Conservation (phyloP, 2,888 invertebrate genomes). For the Hypsopygia costalis region DNA sequence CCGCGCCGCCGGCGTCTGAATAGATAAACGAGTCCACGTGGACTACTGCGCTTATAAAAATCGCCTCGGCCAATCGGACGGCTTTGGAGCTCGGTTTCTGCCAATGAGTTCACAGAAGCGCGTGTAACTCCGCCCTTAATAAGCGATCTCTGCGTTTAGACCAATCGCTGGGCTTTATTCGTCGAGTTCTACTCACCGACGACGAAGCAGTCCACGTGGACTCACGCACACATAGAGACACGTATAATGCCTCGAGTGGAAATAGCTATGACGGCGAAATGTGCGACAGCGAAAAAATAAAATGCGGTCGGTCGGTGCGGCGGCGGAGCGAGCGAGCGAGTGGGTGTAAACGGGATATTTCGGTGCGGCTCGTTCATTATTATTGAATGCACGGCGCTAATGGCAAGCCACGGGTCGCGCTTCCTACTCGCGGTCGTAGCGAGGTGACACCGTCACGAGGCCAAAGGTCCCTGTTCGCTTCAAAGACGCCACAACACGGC, state of each 20-base stretch:
- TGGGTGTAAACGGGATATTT: slow-evolving; percentile 80
- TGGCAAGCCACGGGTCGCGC: slow-evolving; percentile 45
- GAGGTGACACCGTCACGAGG: not conserved
- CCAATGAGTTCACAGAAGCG: slow-evolving; percentile 53
- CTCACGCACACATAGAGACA: slow-evolving; percentile 64
- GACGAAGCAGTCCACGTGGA: slow-evolving; percentile 76
- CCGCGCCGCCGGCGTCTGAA: slow-evolving; percentile 81
- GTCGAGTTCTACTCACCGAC: slow-evolving; percentile 65
- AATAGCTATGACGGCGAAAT: slow-evolving; percentile 82
- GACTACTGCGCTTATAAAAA: slow-evolving; percentile 79
- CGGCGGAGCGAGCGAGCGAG: slow-evolving; percentile 64
- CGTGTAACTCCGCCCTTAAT: slow-evolving; percentile 81
- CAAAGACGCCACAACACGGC: too few relatives aligned
- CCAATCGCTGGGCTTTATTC: slow-evolving; percentile 52
- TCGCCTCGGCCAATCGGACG: slow-evolving; percentile 61
- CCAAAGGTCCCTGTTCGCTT: not conserved
- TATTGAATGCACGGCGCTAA: slow-evolving; percentile 78
- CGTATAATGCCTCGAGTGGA: slow-evolving; percentile 80
- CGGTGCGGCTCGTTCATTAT: slow-evolving; percentile 78
- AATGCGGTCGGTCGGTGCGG: slow-evolving; percentile 79
- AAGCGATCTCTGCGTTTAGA: slow-evolving; percentile 64
- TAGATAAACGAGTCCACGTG: slow-evolving; percentile 82
- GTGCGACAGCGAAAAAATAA: slow-evolving; percentile 81
- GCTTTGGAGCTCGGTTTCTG: slow-evolving; percentile 31
- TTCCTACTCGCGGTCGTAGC: slow-evolving; percentile 23